These are phyloP conservation scores for Coryphaenoides rupestris DNA, from an alignment of 2,113 vertebrate genomes.

Conservation along the genomic window DNA sequence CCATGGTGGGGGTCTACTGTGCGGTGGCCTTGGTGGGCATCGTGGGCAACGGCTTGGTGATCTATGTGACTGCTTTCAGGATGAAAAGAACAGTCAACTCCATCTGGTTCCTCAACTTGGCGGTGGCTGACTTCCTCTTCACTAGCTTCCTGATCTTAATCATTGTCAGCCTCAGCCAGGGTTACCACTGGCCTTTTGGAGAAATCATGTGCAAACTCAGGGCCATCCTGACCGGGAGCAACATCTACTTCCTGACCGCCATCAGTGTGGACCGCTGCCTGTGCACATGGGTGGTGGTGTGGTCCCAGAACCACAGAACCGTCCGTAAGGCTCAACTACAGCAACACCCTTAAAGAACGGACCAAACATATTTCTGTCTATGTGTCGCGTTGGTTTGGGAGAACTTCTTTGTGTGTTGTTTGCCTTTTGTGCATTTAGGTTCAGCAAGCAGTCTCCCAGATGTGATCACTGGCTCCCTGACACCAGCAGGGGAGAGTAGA, in stretches of 20 bases:
- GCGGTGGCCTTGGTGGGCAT: slow-evolving; percentile 49
- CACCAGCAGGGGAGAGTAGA: too few relatives aligned
- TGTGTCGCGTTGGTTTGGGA: too few relatives aligned
- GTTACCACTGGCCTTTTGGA: slow-evolving; percentile 53
- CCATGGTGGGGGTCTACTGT: slow-evolving; percentile 36
- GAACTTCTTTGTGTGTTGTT: too few relatives aligned
- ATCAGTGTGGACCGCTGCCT: slow-evolving; percentile 73
- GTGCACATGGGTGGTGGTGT: slow-evolving; percentile 55
- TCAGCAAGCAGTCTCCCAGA: too few relatives aligned
- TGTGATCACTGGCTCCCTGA: too few relatives aligned
- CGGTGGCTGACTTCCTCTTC: slow-evolving; percentile 69
- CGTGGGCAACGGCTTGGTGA: slow-evolving; percentile 66
- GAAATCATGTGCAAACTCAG: slow-evolving; percentile 59
- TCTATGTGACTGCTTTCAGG: slow-evolving; percentile 66
- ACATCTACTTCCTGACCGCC: slow-evolving; percentile 56
- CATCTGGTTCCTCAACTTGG: slow-evolving; percentile 70
- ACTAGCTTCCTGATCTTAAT: slow-evolving; percentile 44
- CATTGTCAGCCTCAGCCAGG: slow-evolving; percentile 5
- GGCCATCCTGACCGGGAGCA: slow-evolving; percentile 24
- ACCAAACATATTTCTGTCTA: too few relatives aligned
- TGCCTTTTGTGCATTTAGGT: too few relatives aligned
- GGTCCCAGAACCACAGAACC: slow-evolving; percentile 67
- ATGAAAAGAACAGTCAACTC: slow-evolving; percentile 68
- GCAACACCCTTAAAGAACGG: too few relatives aligned
- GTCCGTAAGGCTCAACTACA: slow-evolving; percentile 42